Conservation (phyloP, 2,113 vertebrate species). For the Eptesicus fuscus region DNA sequence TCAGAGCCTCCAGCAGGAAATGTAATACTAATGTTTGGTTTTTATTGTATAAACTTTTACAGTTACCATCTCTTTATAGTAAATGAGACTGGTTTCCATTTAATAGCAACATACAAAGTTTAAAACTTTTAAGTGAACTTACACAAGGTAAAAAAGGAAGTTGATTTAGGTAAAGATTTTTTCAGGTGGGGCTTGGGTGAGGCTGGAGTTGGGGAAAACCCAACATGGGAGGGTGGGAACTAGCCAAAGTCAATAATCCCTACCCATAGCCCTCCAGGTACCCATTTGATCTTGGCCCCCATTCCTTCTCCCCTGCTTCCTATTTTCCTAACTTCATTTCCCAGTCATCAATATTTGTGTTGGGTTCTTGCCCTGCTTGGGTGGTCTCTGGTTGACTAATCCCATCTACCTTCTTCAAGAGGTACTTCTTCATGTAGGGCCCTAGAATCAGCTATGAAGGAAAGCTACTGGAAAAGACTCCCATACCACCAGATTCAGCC, state of each 20-base stretch:
- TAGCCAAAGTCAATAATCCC: neutral
- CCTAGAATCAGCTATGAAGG: neutral
- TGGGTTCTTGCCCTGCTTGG: neutral
- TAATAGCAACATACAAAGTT: neutral
- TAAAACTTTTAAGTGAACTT: neutral
- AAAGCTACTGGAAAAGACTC: neutral
- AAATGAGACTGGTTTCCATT: neutral
- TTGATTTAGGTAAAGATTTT: neutral
- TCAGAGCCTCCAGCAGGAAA: neutral
- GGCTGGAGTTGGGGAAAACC: neutral
- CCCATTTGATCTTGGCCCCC: neutral
- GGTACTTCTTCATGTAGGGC: neutral
- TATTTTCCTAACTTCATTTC: neutral
- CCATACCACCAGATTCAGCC: neutral
- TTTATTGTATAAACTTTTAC: neutral
- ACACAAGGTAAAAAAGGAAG: neutral
- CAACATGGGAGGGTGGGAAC: neutral
- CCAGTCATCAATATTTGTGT: neutral
- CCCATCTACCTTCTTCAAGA: neutral
- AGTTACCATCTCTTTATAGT: neutral
- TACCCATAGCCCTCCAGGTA: neutral
- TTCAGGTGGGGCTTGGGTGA: neutral
- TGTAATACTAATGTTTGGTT: neutral
- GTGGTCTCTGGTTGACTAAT: neutral
- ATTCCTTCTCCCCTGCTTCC: neutral